Evolutionary conservation across 2,797 vertebrate genomes (phyloP).

Genomic region (Atherinosoma microstoma): DNA sequence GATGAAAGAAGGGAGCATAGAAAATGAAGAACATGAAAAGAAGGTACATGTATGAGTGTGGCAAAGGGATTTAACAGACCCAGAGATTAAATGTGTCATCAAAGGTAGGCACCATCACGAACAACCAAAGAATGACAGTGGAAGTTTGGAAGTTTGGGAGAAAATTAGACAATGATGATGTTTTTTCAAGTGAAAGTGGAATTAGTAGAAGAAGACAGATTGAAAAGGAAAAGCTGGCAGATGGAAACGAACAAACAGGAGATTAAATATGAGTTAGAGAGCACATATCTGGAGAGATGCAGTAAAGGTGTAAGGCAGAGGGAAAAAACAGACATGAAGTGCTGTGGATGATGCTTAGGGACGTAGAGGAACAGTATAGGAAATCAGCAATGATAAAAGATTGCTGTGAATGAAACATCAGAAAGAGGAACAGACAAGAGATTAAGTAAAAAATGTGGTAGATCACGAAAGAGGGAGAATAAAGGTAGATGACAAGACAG

Average conservation of each 20-base stretch:
- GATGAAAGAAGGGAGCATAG: neutral
- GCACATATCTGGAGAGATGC: slow-evolving; percentile 26
- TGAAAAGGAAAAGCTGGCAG: slow-evolving; percentile 26
- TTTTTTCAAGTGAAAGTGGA: slow-evolving; percentile 20
- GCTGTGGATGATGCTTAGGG: slow-evolving; percentile 2
- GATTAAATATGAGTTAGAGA: slow-evolving; percentile 43
- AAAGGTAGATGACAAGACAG: slow-evolving; percentile 37
- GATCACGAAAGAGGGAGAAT: slow-evolving; percentile 35
- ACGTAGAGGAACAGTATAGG: neutral
- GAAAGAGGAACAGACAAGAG: slow-evolving; percentile 52
- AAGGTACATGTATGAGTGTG: slow-evolving; percentile 8
- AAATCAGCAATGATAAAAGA: slow-evolving; percentile 24
- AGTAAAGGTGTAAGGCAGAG: slow-evolving; percentile 10
- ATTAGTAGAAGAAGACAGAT: slow-evolving; percentile 12
- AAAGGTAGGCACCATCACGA: slow-evolving; percentile 38
- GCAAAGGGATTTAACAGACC: slow-evolving; percentile 42
- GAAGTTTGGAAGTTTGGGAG: neutral
- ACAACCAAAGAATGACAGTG: slow-evolving; percentile 6
- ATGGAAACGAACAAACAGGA: slow-evolving; percentile 41
- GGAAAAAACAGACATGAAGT: slow-evolving; percentile 9
- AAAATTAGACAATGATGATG: slow-evolving; percentile 26
- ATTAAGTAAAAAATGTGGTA: slow-evolving; percentile 49
- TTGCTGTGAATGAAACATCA: slow-evolving; percentile 24
- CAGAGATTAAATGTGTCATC: slow-evolving; percentile 50
- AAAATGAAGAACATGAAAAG: slow-evolving; percentile 28